Evolutionary conservation across 1,140 invertebrate species (phyloP).

Genomic region (Meteorus sp.): DNA sequence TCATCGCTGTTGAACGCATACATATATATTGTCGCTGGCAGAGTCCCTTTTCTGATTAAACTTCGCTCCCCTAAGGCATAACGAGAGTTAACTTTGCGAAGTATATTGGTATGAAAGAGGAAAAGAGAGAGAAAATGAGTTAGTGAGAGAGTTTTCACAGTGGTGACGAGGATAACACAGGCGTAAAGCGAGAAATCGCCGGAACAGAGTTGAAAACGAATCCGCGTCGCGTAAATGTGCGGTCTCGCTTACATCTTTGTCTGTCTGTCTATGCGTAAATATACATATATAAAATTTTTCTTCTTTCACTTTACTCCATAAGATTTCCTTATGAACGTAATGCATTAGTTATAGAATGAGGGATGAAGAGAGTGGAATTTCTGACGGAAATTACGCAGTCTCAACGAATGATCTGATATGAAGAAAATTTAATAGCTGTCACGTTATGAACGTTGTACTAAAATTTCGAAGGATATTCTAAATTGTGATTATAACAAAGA

Average conservation of each 20-base stretch:
- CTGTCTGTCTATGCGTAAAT: too few species aligned
- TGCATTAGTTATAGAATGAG: slow-evolving; percentile 9
- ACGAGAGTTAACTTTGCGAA: slow-evolving; percentile 7
- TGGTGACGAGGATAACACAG: too few species aligned
- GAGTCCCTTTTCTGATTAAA: slow-evolving; percentile 12
- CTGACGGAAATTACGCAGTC: slow-evolving; percentile 8
- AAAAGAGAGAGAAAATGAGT: not conserved
- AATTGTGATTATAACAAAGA: too few species aligned
- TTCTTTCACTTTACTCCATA: not conserved
- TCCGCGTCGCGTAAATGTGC: not conserved
- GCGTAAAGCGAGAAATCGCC: too few species aligned
- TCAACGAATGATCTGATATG: not conserved
- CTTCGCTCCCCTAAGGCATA: not conserved
- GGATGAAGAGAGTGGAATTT: not conserved
- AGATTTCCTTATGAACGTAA: slow-evolving; percentile 3
- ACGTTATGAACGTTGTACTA: too few species aligned
- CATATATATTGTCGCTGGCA: not conserved
- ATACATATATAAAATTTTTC: too few species aligned
- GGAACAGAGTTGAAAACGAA: not conserved
- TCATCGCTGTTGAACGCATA: not conserved
- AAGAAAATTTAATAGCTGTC: too few species aligned
- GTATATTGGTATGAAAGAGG: not conserved
- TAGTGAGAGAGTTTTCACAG: not conserved
- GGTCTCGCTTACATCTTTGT: not conserved
- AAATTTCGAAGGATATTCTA: too few species aligned